Base-by-base conservation (phyloP, 1,140 invertebrate species). In the Pantala flavescens region DNA sequence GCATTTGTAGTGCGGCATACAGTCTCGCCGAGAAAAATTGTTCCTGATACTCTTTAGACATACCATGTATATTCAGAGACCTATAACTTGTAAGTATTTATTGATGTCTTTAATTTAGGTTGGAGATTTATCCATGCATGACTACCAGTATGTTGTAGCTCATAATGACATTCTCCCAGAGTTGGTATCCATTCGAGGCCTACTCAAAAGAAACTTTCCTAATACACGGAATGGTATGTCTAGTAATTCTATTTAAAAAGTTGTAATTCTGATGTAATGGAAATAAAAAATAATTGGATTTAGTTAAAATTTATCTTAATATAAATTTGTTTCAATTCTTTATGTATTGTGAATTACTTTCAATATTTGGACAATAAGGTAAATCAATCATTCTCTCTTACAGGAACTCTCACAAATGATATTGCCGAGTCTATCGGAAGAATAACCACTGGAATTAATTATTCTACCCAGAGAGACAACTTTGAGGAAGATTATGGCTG, bases 111-210 rank as follows among this genome's bases (percentile, higher is more conserved):
- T 1, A 7, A 7, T 63, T 63, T 12, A 63, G 49, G n/a, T 21
- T 14, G 49, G 49, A 21, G 49, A 63, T 19, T 63, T 16, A 16
- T 63, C 85, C 71, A 76, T 90, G 7, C 81, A 85, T n/a, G 91
- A 94, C 74, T 95, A 89, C 81, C 86, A 93, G 77, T 88, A 85
- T 79, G 79, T 93, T 1, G 81, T 95, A 49, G 90, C 91, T 7
- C 90, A 94, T 84, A 88, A 91, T 7, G 87, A 90, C 79, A 91
- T 95, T 75, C 80, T 94, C 74, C 85, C 90, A 0, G 92, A 95
- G 71, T 80, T 95, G 36, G 84, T 92, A 1, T 83, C 86, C 0
- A 84, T 95, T 71, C 84, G 91, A 78, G 92, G 91, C 23, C 79
- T 94, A 14, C 83, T 95, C 83, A 93, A 90, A 77, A 88, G 83